phyloP scores from a whole-genome alignment of 2,888 invertebrate species.

The Oscheius sp. region DNA sequence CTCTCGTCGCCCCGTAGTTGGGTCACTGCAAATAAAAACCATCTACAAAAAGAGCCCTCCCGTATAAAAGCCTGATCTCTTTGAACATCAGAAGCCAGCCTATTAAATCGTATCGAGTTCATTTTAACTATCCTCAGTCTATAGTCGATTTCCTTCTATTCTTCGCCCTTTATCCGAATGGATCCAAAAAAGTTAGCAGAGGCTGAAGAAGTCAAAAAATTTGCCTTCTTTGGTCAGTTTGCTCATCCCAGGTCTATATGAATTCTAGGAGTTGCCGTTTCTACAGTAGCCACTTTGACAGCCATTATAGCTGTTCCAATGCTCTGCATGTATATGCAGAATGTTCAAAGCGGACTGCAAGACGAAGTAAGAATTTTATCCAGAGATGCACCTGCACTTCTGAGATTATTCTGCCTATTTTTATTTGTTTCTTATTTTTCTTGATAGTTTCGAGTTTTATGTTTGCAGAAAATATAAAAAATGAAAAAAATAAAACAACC shows the following conservation, averaged over 20 bases:
- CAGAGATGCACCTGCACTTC: too few species aligned
- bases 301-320: slow-evolving; percentile 54
- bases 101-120: slow-evolving; percentile 10
- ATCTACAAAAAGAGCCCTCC: slow-evolving; percentile 2
- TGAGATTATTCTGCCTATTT: too few species aligned
- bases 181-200: slow-evolving; percentile 41
- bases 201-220: slow-evolving; percentile 29
- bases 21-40: slow-evolving; percentile 23
- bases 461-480: too few species aligned
- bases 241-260: not conserved
- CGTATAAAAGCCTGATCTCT: not conserved
- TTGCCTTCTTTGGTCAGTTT: slow-evolving; percentile 31
- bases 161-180: slow-evolving; percentile 28
- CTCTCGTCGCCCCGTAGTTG: slow-evolving; percentile 13
- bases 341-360: slow-evolving; percentile 60
- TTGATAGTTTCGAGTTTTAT: too few species aligned
- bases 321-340: slow-evolving; percentile 60
- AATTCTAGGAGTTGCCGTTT: slow-evolving; percentile 50
- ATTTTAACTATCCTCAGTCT: slow-evolving; percentile 2
- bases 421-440: too few species aligned
- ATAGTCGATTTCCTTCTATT: not conserved
- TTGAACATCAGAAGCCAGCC: too few species aligned
- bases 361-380: slow-evolving; percentile 40
- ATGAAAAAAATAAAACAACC: too few species aligned
- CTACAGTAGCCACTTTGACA: slow-evolving; percentile 53